Conservation (phyloP, 2,797 vertebrate genomes). For the Sarcoramphus papa region DNA sequence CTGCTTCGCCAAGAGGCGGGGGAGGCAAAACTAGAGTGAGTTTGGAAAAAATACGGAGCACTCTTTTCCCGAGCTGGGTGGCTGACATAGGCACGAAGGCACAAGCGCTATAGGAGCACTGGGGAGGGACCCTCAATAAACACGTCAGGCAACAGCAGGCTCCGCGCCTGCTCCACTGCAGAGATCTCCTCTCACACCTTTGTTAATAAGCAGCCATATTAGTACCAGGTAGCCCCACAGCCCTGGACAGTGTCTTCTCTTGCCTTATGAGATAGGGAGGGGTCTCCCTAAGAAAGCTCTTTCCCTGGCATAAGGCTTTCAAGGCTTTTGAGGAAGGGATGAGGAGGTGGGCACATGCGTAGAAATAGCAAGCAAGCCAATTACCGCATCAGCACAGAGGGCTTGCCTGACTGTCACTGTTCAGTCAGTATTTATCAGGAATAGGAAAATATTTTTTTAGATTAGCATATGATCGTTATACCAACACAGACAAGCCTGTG, state of each 20-base stretch:
- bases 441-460: not conserved
- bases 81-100: fast-evolving
- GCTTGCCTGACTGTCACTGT: not conserved
- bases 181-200: not conserved
- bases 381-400: not conserved
- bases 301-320: not conserved
- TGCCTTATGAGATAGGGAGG: not conserved
- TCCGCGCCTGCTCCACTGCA: fast-evolving
- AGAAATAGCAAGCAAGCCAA: not conserved
- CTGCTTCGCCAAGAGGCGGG: not conserved
- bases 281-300: fast-evolving
- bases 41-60: not conserved
- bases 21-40: not conserved
- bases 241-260: not conserved
- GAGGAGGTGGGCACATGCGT: fast-evolving
- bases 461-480: not conserved
- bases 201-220: not conserved
- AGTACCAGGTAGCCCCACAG: not conserved
- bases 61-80: no score
- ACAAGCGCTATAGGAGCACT: fast-evolving
- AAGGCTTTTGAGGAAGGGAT: not conserved
- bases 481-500: not conserved
- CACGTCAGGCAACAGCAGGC: not conserved
- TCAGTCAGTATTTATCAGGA: not conserved
- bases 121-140: not conserved